These are phyloP conservation scores for Uloborus diversus DNA, from an alignment of 1,140 invertebrate species.

Conservation along the genomic window DNA sequence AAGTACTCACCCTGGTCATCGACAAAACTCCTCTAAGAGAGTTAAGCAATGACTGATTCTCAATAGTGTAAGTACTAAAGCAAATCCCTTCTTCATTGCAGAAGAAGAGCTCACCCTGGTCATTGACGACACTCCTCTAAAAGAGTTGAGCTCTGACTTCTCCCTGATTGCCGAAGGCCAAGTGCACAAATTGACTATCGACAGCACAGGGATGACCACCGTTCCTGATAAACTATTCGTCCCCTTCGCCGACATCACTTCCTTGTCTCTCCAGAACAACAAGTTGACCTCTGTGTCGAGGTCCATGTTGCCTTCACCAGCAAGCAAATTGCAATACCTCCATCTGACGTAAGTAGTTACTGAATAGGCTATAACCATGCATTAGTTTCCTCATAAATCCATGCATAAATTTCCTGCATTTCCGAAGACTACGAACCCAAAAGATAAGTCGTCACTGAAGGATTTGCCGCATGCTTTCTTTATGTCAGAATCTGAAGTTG, in stretches of 20 bases:
- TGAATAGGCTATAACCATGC: neutral
- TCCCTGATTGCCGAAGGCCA: conserved; percentile 7
- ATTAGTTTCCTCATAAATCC: no score
- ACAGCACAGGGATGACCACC: conserved; percentile 15
- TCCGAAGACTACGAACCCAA: no score
- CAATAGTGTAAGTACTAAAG: no score
- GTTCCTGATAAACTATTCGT: neutral
- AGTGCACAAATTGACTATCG: conserved; percentile 26
- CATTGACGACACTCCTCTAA: conserved; percentile 30
- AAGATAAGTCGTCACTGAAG: no score
- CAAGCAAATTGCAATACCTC: conserved; percentile 30
- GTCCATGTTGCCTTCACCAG: conserved; percentile 18
- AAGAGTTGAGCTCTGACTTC: conserved; percentile 4
- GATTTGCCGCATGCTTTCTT: no score
- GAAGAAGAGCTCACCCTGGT: conserved; percentile 33
- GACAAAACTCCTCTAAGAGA: conserved; percentile 27
- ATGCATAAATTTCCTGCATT: no score
- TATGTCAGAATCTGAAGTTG: neutral
- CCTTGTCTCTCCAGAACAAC: conserved; percentile 45
- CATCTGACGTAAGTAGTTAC: conserved; percentile 36
- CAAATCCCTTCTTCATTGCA: neutral
- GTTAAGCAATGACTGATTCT: neutral
- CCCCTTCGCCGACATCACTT: neutral
- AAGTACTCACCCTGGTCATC: conserved; percentile 25
- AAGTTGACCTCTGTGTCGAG: conserved; percentile 18